Conservation (phyloP, 2,888 invertebrate genomes). For the Ophioninae sp. region DNA sequence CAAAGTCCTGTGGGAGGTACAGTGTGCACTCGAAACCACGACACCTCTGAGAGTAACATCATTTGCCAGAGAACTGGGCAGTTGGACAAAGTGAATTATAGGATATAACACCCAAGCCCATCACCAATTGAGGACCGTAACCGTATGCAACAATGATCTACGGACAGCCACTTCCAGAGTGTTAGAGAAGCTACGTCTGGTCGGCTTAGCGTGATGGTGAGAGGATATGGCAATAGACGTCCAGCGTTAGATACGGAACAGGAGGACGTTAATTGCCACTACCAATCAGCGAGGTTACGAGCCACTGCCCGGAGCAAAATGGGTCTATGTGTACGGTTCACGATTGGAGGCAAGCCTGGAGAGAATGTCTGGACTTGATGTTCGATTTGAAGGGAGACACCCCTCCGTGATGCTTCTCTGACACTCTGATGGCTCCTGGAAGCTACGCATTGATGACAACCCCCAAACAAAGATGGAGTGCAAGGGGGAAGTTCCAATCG, state of each 20-base stretch:
- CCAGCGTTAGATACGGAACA: conserved; percentile 68
- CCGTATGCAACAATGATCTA: conserved; percentile 75
- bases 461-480: background rate
- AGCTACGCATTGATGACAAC: conserved; percentile 32
- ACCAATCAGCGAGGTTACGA: conserved; percentile 74
- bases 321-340: conserved; percentile 33
- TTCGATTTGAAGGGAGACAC: conserved; percentile 40
- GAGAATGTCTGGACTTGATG: conserved; percentile 35
- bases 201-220: conserved; percentile 64
- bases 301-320: conserved; percentile 64
- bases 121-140: conserved; percentile 49
- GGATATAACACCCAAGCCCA: conserved; percentile 14
- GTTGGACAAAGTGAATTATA: conserved; percentile 18
- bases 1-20: background rate
- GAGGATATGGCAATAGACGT: conserved; percentile 35
- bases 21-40: background rate
- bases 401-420: conserved; percentile 50
- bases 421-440: conserved; percentile 34
- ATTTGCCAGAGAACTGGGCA: background rate
- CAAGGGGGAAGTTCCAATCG: conserved; percentile 7
- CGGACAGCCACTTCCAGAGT: conserved; percentile 62
- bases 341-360: conserved; percentile 20
- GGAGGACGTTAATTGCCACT: conserved; percentile 77
- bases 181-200: conserved; percentile 65
- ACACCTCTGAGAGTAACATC: background rate